A percentile compares a stretch with the other conserved stretches of the same genome.
Conservation (phyloP, 2,888 invertebrate species). For the Sialis fuliginosa region DNA sequence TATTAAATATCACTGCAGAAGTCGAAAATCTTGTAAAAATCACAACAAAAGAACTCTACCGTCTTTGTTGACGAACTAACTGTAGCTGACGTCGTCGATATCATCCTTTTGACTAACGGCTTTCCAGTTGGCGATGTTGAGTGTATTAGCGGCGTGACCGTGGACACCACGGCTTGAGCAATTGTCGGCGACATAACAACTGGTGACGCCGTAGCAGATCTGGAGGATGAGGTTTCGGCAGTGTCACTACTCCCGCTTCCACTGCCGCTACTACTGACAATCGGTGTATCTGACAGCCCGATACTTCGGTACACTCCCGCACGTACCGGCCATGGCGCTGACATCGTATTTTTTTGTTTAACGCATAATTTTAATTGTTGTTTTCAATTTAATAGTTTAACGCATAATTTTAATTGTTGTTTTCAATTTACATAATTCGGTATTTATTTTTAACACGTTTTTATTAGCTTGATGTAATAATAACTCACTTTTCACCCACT, state of each 20-base stretch:
- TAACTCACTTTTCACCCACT: too few species aligned
- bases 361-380: too few species aligned
- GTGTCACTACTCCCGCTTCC: neutral
- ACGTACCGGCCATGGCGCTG: conserved; percentile 57
- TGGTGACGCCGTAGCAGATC: neutral
- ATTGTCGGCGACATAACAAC: neutral
- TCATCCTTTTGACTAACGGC: neutral
- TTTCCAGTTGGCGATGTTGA: neutral
- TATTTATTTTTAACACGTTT: too few species aligned
- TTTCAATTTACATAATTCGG: too few species aligned
- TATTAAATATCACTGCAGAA: too few species aligned
- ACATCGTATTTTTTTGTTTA: conserved; percentile 21
- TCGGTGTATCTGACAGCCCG: conserved; percentile 21
- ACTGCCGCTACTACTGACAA: neutral
- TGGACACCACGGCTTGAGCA: neutral
- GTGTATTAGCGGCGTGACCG: neutral
- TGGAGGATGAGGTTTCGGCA: neutral
- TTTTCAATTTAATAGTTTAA: too few species aligned
- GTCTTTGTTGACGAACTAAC: neutral
- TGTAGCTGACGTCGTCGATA: neutral
- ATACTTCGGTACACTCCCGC: conserved; percentile 35
- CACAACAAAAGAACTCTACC: too few species aligned
- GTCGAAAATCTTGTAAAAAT: too few species aligned
- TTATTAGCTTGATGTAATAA: too few species aligned
- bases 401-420: too few species aligned